Base-by-base conservation (phyloP, 2,888 invertebrate genomes). In the Drosophila atripex region DNA sequence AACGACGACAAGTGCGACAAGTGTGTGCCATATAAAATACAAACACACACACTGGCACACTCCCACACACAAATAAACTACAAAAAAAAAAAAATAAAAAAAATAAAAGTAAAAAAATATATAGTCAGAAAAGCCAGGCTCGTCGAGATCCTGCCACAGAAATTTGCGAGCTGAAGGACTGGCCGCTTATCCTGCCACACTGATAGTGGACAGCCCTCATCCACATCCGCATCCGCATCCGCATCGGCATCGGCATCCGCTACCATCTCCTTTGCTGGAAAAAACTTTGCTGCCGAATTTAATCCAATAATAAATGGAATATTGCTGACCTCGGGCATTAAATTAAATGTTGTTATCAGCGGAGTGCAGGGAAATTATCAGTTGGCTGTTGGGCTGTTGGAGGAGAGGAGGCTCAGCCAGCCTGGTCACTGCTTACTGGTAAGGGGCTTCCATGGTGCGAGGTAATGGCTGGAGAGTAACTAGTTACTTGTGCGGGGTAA, bases 241-340 rank as follows among this genome's bases (percentile, higher is more conserved):
- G 7, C 52, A 43, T 2, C 39, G 49, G 11, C 59, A 49, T 23
- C 21, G 49, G n/a, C 11, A 5, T 39, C 38, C 18, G 18, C 12
- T 11, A 21, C 21, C n/a, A n/a, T n/a, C n/a, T n/a, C n/a, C n/a
- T n/a, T 21, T 39, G 11, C 41, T 55, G 8, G 12, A 52, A 73
- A 86, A 89, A 88, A 85, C 78, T 89, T 88, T 89, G 71, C 90
- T 90, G 87, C 88, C 89, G 83, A 89, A 90, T 89, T 90, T 91
- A 91, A 91, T 91, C 91, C 91, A 91, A 91, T 91, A 91, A 91
- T 90, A 91, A 91, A 91, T 91, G 91, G 90, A 90, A 91, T 91
- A 90, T 90, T 91, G 90, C 91, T 91, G 91, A 91, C 91, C 91
- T 91, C 90, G 91, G 91, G 91, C 91, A 91, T 91, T 91, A 91